Percentiles rank a stretch among this genome's conserved stretches.
Conservation (phyloP, 2,797 vertebrate genomes). For the Coracias cyanogaster region DNA sequence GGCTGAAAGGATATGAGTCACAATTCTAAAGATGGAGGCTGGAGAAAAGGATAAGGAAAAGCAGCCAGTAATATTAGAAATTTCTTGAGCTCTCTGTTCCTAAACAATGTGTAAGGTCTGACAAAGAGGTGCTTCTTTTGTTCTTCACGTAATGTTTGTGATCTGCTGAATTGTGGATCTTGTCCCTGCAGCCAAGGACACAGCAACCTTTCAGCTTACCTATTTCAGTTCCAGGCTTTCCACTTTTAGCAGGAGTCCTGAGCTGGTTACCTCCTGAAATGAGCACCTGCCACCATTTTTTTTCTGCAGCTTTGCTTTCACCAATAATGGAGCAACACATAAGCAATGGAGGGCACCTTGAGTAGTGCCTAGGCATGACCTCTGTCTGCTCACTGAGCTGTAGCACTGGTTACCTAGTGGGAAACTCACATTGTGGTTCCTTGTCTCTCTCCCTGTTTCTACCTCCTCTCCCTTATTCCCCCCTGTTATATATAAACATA, state of each 20-base stretch:
- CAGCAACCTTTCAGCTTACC: not conserved
- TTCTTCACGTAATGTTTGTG: not conserved
- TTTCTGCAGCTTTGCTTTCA: not conserved
- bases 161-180: not conserved
- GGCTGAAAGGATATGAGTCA: not conserved
- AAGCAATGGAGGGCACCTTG: rapidly evolving
- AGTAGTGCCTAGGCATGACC: rapidly evolving
- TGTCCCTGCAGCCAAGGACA: not conserved
- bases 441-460: not conserved
- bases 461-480: not conserved
- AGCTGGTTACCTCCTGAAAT: not conserved
- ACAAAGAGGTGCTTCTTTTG: not conserved
- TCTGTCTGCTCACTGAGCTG: not conserved
- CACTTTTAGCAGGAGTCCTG: not conserved
- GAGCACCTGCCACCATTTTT: not conserved
- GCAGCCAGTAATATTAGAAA: not conserved
- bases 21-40: not conserved
- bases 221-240: not conserved
- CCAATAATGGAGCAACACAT: not conserved
- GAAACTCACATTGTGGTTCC: not conserved
- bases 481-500: not conserved
- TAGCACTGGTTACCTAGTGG: not conserved
- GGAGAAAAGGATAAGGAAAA: not conserved
- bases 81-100: not conserved
- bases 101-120: not conserved